phyloP scores from a whole-genome alignment of 2,113 vertebrate genomes.

The Macroglossus sobrinus region DNA sequence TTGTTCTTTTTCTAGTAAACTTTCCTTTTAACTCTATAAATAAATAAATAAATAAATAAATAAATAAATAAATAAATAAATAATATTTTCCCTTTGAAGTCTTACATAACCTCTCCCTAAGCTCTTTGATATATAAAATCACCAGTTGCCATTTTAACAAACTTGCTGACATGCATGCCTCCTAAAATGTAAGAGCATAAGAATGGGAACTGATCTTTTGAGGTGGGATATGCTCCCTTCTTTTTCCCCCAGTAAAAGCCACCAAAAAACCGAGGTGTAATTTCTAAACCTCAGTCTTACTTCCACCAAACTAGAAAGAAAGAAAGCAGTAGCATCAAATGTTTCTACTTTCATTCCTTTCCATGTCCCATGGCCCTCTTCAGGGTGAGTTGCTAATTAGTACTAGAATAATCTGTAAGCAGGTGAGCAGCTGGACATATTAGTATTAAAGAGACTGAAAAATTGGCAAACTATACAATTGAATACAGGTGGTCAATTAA shows the following conservation, averaged over 20 bases:
- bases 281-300: neutral
- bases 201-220: neutral
- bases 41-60: too few relatives aligned
- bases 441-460: neutral
- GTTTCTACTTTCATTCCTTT: neutral
- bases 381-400: neutral
- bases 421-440: neutral
- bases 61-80: rapidly evolving
- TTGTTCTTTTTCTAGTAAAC: too few relatives aligned
- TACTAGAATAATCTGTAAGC: neutral
- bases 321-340: neutral
- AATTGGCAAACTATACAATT: neutral
- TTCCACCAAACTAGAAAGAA: neutral
- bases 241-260: neutral
- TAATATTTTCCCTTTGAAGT: neutral
- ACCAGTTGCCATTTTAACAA: neutral
- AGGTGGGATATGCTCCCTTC: neutral
- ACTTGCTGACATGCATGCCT: neutral
- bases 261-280: neutral
- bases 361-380: neutral
- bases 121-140: neutral
- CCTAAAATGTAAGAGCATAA: neutral
- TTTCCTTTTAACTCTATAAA: too few relatives aligned
- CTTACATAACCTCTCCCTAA: neutral
- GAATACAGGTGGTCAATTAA: neutral